Evolutionary conservation across 1,140 invertebrate species (phyloP).

Genomic region (Drosophila triauraria): DNA sequence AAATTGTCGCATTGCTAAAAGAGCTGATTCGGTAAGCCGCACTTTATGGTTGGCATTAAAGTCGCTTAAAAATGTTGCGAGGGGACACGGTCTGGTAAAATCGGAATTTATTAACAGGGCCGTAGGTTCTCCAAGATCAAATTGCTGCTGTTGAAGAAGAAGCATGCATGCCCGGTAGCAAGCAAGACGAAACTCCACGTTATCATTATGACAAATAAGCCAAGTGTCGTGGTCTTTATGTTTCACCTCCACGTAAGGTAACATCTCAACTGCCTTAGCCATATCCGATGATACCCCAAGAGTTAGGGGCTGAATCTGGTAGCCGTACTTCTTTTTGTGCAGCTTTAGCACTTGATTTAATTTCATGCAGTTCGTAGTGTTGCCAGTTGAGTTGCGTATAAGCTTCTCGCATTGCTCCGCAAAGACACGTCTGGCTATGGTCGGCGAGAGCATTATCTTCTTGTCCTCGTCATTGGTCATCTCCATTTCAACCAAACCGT

Average conservation of each 20-base stretch:
- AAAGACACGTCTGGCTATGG: slow-evolving; percentile 76
- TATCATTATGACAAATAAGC: slow-evolving; percentile 78
- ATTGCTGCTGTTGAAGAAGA: slow-evolving; percentile 45
- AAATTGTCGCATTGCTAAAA: slow-evolving; percentile 76
- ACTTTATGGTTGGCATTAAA: slow-evolving; percentile 64
- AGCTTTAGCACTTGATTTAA: slow-evolving; percentile 74
- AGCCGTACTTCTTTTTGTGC: slow-evolving; percentile 84
- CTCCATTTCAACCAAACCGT: slow-evolving; percentile 90
- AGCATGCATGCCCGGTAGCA: slow-evolving; percentile 70
- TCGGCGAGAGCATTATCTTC: slow-evolving; percentile 73
- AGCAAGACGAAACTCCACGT: slow-evolving; percentile 63
- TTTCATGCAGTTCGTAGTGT: slow-evolving; percentile 65
- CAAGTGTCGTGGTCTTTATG: slow-evolving; percentile 62
- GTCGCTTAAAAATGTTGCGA: slow-evolving; percentile 57
- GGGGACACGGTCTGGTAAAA: slow-evolving; percentile 1
- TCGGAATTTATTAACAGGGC: neutral
- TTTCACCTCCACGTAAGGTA: slow-evolving; percentile 78
- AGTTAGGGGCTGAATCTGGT: slow-evolving; percentile 75
- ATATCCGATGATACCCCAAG: slow-evolving; percentile 68
- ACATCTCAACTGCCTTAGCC: slow-evolving; percentile 58
- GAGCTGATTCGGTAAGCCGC: slow-evolving; percentile 48
- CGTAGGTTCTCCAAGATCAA: neutral
- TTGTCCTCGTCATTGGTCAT: slow-evolving; percentile 76
- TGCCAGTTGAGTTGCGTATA: slow-evolving; percentile 62
- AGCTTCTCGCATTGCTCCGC: slow-evolving; percentile 77